A percentile compares a stretch with the other conserved stretches of the same genome.
These are phyloP conservation scores for Picathartes gymnocephalus DNA, from an alignment of 2,113 vertebrate species.

Conservation along the genomic window DNA sequence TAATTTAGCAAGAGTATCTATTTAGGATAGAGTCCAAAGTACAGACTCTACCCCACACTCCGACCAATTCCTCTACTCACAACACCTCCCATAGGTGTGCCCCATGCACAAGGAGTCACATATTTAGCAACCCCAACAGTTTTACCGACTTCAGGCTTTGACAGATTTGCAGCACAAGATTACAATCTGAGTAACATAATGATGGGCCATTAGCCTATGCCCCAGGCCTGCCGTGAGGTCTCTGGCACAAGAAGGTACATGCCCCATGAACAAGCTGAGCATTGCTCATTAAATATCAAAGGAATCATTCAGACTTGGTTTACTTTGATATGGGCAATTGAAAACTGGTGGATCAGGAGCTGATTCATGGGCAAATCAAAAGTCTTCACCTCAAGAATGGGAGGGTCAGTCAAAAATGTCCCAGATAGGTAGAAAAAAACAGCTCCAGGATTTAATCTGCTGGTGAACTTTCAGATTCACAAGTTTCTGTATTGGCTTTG, in stretches of 20 bases:
- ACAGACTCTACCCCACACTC: neutral
- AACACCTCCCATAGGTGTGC: neutral
- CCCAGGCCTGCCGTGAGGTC: neutral
- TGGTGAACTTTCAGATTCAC: neutral
- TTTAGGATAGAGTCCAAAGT: neutral
- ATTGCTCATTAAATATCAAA: neutral
- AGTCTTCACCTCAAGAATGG: neutral
- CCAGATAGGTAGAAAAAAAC: neutral
- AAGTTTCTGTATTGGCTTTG: neutral
- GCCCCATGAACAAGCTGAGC: neutral
- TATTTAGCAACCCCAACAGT: neutral
- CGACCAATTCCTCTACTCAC: neutral
- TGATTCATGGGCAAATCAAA: neutral
- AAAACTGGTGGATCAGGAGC: neutral
- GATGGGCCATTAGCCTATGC: neutral
- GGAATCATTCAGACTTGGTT: neutral
- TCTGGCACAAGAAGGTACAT: neutral
- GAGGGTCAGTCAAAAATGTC: neutral
- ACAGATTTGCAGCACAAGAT: neutral
- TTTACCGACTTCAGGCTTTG: neutral
- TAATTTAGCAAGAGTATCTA: neutral
- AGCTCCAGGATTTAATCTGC: neutral
- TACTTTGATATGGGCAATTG: neutral
- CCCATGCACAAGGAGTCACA: fast-evolving
- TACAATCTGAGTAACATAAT: neutral